Conservation (phyloP, 2,888 invertebrate species). For the Julus scanicus region DNA sequence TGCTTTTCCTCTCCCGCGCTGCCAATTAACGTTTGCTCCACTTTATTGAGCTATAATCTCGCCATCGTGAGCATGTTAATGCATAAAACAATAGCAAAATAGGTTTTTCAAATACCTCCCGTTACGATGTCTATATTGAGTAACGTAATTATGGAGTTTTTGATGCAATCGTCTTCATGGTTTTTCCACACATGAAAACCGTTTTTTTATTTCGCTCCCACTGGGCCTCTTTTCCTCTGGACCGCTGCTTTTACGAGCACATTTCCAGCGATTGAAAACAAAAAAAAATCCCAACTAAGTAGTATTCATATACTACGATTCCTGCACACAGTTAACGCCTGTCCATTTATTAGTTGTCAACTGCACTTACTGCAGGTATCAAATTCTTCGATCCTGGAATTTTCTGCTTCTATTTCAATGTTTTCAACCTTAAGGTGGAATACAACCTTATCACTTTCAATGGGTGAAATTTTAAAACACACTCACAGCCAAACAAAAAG, state of each 20-base stretch:
- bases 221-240: constrained; percentile 34
- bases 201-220: neutral
- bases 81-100: constrained; percentile 52
- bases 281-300: neutral
- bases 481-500: too few species aligned
- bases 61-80: constrained; percentile 36
- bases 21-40: constrained; percentile 47
- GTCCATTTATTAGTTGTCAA: too few species aligned
- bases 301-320: too few species aligned
- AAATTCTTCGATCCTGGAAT: too few species aligned
- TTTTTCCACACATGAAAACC: neutral
- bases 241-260: constrained; percentile 8
- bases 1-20: neutral
- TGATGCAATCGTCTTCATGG: neutral
- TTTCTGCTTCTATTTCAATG: too few species aligned
- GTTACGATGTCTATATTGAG: neutral
- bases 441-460: too few species aligned
- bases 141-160: constrained; percentile 44
- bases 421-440: too few species aligned
- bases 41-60: constrained; percentile 51
- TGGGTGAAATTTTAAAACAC: too few species aligned
- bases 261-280: constrained; percentile 9
- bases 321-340: too few species aligned
- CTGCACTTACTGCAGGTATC: too few species aligned
- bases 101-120: constrained; percentile 40